Evolutionary conservation across 2,888 invertebrate species (phyloP).

Genomic region (Folsomia manolachei): DNA sequence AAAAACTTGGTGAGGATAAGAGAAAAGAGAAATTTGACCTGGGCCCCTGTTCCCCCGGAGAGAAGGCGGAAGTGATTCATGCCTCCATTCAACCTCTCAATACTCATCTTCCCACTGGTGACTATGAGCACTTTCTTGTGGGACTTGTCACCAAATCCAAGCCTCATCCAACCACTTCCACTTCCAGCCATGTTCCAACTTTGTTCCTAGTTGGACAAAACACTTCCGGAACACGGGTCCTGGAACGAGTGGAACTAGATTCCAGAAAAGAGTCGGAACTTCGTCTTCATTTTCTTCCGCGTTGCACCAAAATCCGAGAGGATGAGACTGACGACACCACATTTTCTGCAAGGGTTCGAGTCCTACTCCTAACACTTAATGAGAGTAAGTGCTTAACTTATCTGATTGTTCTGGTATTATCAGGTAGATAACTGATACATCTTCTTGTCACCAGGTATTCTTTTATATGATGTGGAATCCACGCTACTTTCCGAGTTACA

Average conservation of each 20-base stretch:
- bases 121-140: background rate
- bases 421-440: background rate
- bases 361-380: conserved; percentile 36
- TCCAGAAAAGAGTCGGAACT: conserved; percentile 22
- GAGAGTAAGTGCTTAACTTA: conserved; percentile 24
- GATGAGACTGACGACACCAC: background rate
- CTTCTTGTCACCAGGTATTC: conserved; percentile 20
- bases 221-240: background rate
- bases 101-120: background rate
- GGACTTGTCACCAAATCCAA: background rate
- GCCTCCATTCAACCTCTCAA: background rate
- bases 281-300: conserved; percentile 37
- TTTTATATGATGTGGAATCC: conserved; percentile 27
- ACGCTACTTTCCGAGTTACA: background rate
- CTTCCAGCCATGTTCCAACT: too few relatives aligned
- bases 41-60: background rate
- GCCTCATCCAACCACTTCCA: background rate
- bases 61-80: background rate
- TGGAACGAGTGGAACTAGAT: background rate
- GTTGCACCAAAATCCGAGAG: conserved; percentile 24
- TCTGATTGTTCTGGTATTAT: too few relatives aligned
- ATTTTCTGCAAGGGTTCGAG: conserved; percentile 23
- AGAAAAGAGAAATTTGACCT: background rate
- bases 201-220: background rate
- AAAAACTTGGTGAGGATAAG: background rate